Conservation (phyloP, 2,888 invertebrate species). For the Trichopria drosophilae region DNA sequence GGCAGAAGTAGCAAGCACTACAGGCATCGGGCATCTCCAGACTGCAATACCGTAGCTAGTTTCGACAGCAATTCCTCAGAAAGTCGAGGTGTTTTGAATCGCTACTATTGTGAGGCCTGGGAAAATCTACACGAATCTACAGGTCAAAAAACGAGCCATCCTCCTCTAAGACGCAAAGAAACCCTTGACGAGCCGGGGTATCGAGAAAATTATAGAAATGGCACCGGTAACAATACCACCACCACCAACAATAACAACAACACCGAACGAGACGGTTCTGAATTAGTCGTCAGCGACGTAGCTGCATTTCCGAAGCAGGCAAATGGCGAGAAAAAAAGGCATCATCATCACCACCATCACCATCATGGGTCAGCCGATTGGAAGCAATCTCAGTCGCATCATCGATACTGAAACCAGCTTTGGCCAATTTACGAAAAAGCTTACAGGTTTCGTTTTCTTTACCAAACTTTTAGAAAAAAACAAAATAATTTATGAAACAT, state of each 20-base stretch:
- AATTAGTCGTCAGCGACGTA: conserved; percentile 73
- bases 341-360: conserved; percentile 71
- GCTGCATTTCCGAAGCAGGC: conserved; percentile 58
- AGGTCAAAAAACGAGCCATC: conserved; percentile 65
- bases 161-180: conserved; percentile 71
- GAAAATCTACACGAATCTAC: conserved; percentile 82
- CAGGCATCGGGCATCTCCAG: conserved; percentile 84
- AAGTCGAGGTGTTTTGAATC: conserved; percentile 78
- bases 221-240: not conserved
- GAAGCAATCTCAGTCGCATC: conserved; percentile 62
- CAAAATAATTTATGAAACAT: too few relatives aligned
- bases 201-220: not conserved
- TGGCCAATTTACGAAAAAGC: too few relatives aligned
- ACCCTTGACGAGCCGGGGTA: conserved; percentile 64
- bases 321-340: conserved; percentile 69
- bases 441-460: too few relatives aligned
- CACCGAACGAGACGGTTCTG: conserved; percentile 68
- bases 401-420: conserved; percentile 62
- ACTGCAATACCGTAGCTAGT: conserved; percentile 88
- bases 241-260: conserved; percentile 40
- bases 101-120: conserved; percentile 91
- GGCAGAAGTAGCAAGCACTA: conserved; percentile 77
- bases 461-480: too few relatives aligned
- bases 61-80: conserved; percentile 87
- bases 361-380: conserved; percentile 62